phyloP scores from a whole-genome alignment of 2,797 vertebrate species.

The Eutrigla gurnardus region DNA sequence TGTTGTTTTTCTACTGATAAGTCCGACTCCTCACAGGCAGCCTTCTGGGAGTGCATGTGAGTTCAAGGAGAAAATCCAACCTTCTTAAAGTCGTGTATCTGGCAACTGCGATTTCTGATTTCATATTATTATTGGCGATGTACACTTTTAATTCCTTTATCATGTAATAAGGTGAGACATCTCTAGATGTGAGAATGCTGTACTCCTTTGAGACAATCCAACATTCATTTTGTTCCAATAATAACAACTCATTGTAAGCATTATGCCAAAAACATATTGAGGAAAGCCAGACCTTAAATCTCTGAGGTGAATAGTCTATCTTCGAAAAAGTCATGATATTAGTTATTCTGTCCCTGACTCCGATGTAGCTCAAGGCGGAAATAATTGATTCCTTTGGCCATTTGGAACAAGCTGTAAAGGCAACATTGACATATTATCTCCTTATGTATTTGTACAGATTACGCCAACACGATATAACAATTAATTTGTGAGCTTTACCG shows the following conservation, averaged over 20 bases:
- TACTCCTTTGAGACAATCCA: conserved; percentile 46
- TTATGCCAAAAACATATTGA: conserved; percentile 29
- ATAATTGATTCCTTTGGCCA: background rate
- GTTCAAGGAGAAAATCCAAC: conserved; percentile 50
- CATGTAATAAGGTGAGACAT: conserved; percentile 19
- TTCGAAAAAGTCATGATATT: no score
- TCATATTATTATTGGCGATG: conserved; percentile 19
- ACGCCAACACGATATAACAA: background rate
- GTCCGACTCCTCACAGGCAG: conserved; percentile 49
- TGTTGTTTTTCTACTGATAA: conserved; percentile 72
- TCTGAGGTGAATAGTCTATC: conserved; percentile 22
- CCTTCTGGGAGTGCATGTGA: conserved; percentile 52
- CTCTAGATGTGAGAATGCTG: conserved; percentile 16
- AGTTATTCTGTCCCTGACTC: conserved; percentile 16
- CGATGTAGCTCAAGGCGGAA: background rate
- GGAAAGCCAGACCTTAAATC: conserved; percentile 29
- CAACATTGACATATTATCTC: background rate
- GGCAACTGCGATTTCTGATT: conserved; percentile 30
- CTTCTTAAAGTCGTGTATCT: conserved; percentile 46
- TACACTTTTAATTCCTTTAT: conserved; percentile 25
- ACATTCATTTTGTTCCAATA: conserved; percentile 47
- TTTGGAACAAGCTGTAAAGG: background rate
- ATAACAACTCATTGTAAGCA: conserved; percentile 38
- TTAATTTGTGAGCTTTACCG: background rate
- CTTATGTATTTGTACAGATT: background rate